Evolutionary conservation across 2,113 vertebrate species (phyloP).

Genomic region (Quiscalus mexicanus): DNA sequence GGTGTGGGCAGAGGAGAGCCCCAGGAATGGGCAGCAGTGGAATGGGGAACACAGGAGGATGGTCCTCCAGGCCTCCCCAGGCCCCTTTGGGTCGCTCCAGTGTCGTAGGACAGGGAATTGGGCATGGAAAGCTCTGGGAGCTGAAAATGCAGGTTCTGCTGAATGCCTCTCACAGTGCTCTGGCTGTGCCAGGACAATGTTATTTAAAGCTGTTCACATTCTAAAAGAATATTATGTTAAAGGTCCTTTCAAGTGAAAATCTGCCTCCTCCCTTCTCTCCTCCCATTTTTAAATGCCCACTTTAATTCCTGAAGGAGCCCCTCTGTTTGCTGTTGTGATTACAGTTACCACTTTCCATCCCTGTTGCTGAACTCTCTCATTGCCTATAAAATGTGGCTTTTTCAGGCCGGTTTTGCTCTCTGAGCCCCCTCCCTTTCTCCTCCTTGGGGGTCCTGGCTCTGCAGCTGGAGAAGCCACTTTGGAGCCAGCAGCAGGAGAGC

Average conservation of each 20-base stretch:
- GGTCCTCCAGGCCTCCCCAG: accelerated
- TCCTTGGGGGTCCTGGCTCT: accelerated
- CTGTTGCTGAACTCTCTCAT: not conserved
- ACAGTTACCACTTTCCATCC: not conserved
- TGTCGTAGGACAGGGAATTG: accelerated
- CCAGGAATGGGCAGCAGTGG: accelerated
- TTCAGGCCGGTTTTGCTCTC: accelerated
- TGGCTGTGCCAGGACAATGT: not conserved
- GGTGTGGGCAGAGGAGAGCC: accelerated
- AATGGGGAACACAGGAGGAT: accelerated
- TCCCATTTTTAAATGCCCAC: not conserved
- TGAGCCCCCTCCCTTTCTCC: not conserved
- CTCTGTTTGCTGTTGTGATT: not conserved
- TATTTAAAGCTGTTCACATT: accelerated
- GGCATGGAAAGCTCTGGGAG: not conserved
- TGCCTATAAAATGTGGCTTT: accelerated
- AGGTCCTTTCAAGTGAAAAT: not conserved
- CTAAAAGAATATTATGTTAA: accelerated
- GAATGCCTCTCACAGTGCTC: accelerated
- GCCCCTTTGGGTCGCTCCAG: not conserved
- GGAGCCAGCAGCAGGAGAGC: not conserved
- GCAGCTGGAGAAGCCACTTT: accelerated
- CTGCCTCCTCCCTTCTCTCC: not conserved
- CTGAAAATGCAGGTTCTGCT: accelerated
- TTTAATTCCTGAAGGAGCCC: not conserved